These are phyloP conservation scores for Epinephelus awoara DNA, from an alignment of 2,797 vertebrate genomes.

Conservation along the genomic window DNA sequence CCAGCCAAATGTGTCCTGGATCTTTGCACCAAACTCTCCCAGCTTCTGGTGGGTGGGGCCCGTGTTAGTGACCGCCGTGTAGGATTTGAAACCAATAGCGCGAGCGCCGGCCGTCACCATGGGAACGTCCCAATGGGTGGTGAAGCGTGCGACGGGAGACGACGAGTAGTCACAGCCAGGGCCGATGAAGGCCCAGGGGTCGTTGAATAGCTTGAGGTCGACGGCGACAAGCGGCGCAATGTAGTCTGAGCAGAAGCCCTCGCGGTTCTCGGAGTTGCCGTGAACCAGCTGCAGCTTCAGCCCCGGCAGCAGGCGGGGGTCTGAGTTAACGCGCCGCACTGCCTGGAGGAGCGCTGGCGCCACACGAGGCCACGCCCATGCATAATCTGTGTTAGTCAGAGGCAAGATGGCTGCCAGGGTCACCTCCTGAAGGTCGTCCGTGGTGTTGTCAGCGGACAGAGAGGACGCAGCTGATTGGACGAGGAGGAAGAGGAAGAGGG, in stretches of 20 bases:
- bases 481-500: constrained; percentile 42
- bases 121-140: constrained; percentile 91
- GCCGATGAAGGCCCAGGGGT: constrained; percentile 90
- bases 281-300: constrained; percentile 81
- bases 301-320: constrained; percentile 81
- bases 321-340: constrained; percentile 81
- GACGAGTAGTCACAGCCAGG: constrained; percentile 91
- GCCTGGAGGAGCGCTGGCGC: constrained; percentile 88
- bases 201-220: constrained; percentile 86
- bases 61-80: constrained; percentile 85
- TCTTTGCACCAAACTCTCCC: constrained; percentile 84
- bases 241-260: constrained; percentile 89
- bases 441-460: constrained; percentile 9
- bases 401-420: constrained; percentile 92
- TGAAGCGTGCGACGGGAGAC: constrained; percentile 90
- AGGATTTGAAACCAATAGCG: constrained; percentile 84
- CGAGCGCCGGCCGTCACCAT: constrained; percentile 91
- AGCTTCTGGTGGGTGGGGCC: constrained; percentile 92
- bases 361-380: constrained; percentile 94
- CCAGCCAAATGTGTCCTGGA: constrained; percentile 90
- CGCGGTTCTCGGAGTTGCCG: constrained; percentile 87
- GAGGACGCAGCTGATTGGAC: constrained; percentile 36
- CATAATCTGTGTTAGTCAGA: constrained; percentile 88
- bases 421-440: constrained; percentile 68
- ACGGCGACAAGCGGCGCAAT: constrained; percentile 90